Evolutionary conservation across 2,888 invertebrate species (phyloP), one percentile per base, ranked within the genome.

Genomic region (Prenolepis imparis): DNA sequence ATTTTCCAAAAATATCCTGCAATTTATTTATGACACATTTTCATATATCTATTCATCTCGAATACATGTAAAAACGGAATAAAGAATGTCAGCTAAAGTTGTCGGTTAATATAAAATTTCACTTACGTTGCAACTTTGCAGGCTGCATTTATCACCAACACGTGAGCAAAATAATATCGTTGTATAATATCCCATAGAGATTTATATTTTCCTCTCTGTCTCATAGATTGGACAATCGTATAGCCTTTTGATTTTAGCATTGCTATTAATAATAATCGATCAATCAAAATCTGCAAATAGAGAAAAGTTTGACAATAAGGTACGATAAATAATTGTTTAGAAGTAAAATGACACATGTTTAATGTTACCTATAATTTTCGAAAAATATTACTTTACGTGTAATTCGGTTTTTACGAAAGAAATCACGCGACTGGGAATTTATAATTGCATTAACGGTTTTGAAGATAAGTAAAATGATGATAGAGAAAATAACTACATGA

Each of bases 141-240:
- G n/a, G 4, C 0, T 64, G 21, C 36, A 64, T 21, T 3, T 39
- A 18, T 44, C 44, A 11, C 6, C 28, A 44, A 44, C 44, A 48
- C n/a, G 28, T 68, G 68, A 68, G 48, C 28, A 52, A 68, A 32
- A 68, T 68, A 28, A 6, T 21, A 36, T 70, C 15, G 0, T 48
- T n/a, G 48, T 18, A 48, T 6, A 18, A 48, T 6, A 18, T 18
- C 39, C 28, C 4, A n/a, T 48, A n/a, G 0, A 39, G 11, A 68
- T 48, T 28, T 5, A 44, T 44, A 18, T 5, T 0, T 18, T n/a
- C 3, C 12, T 6, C 48, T 28, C 15, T n/a, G 9, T 39, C n/a
- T n/a, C 63, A 3, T 39, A 36, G 18, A 21, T 24, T 41, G 41
- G 3, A 24, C 44, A 4, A 44, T 44, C 15, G n/a, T n/a, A 41